Conservation (phyloP, 2,888 invertebrate species). For the Biston betularia region DNA sequence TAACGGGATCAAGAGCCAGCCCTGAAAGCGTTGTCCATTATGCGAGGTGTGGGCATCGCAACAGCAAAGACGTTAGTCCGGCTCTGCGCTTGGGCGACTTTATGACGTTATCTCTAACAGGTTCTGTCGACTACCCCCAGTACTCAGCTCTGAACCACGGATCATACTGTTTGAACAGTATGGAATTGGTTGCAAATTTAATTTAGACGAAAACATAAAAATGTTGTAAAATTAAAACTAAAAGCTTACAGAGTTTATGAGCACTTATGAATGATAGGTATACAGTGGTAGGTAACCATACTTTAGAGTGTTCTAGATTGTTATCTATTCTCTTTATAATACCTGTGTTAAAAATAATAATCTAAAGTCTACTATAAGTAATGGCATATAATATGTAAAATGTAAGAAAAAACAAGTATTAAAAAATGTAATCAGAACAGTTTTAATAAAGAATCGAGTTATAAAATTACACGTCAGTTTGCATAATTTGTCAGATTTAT, state of each 20-base stretch:
- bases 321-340: no score
- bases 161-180: constrained; percentile 28
- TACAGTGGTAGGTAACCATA: no score
- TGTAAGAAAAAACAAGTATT: no score
- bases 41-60: constrained; percentile 76
- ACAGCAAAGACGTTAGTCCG: constrained; percentile 83
- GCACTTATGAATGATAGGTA: no score
- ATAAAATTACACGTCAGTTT: not conserved
- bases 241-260: no score
- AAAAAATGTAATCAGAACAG: no score
- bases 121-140: constrained; percentile 72
- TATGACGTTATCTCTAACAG: constrained; percentile 86
- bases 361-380: no score
- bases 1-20: constrained; percentile 35
- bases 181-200: not conserved
- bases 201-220: not conserved
- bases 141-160: constrained; percentile 35
- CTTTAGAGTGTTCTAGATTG: no score
- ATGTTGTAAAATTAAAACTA: not conserved
- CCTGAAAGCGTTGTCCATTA: constrained; percentile 73
- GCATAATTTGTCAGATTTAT: no score
- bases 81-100: constrained; percentile 81
- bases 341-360: no score
- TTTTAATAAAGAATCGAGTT: not conserved
- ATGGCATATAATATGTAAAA: no score